Percentiles rank a stretch among this genome's conserved stretches.
These are phyloP conservation scores for Trachurus trachurus DNA, from an alignment of 2,797 vertebrate species.

Conservation along the genomic window DNA sequence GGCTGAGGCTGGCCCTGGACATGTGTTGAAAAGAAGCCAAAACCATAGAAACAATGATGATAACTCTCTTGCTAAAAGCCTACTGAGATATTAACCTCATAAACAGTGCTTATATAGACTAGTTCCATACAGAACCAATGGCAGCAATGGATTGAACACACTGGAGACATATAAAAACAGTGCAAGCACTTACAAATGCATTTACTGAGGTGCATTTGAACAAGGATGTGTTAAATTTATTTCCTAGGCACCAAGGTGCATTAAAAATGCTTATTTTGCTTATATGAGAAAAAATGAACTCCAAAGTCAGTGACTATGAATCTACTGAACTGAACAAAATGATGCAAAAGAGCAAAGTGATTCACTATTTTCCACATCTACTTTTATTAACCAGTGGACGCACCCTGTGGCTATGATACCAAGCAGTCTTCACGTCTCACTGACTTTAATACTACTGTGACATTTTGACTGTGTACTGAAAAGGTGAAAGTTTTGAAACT, in stretches of 20 bases:
- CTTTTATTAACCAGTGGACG: not conserved
- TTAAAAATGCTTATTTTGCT: not conserved
- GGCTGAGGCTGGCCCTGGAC: too few relatives aligned
- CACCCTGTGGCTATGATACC: slow-evolving; percentile 36
- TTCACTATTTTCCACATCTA: not conserved
- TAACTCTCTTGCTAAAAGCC: too few relatives aligned
- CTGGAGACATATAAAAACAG: not conserved
- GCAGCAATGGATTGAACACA: not conserved
- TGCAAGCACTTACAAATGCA: not conserved
- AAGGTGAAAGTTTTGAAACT: slow-evolving; percentile 27
- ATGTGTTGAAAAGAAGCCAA: too few relatives aligned
- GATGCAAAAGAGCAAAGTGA: not conserved
- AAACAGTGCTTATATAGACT: too few relatives aligned
- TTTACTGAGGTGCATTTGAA: not conserved
- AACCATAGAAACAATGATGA: too few relatives aligned
- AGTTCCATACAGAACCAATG: not conserved
- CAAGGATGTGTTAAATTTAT: not conserved
- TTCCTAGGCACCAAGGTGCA: not conserved
- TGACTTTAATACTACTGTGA: slow-evolving; percentile 69
- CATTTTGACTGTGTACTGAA: slow-evolving; percentile 46
- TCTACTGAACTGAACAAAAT: not conserved
- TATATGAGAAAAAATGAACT: not conserved
- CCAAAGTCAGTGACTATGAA: not conserved
- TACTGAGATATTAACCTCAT: too few relatives aligned
- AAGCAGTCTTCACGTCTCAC: slow-evolving; percentile 47